Evolutionary conservation across 1,140 invertebrate species (phyloP), one percentile per base, ranked within the genome.

Genomic region (Elysia chlorotica): DNA sequence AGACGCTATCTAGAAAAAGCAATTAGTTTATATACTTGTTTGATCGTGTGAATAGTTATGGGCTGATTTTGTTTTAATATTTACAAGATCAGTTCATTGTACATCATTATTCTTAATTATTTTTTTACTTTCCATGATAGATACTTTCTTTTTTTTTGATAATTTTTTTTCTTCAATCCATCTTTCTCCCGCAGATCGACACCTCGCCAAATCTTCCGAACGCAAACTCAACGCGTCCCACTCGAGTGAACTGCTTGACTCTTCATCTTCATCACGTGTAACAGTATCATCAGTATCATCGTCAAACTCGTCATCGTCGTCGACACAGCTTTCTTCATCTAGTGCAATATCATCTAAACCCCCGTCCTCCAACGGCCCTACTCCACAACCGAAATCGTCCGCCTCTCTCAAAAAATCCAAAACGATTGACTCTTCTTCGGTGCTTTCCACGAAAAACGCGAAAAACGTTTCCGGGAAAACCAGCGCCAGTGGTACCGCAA

Each of bases 211-310:
- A 69, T 25, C 5, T 56, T 10, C 14, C n/a, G 67, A 59, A 25
- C 48, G 35, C 21, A 67, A 31, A 31, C 17, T 71, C 19, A 71
- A 71, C 25, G 38, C n/a, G 30, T 71, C 69, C 10, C 35, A 36
- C 4, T 71, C 69, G 10, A 53, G 57, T 28, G 69, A 71, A 23
- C 59, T 71, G 48, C 56, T 70, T 1, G 54, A 59, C 17, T 14
- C 56, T 59, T 59, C 25, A 17, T 59, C 25, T 19, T 59, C 25
- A 59, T 17, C 10, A 59, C 14, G 10, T 59, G 56, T 25, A 59
- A 25, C 56, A 17, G 14, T 25, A 6, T 59, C 67, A 28, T 36
- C 67, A 14, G 2, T 38, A 19, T 61, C 61, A 17, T 5, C 14
- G 56, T 17, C 56, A 35, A 17, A 23, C 4, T 28, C 23, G 33